phyloP scores from a whole-genome alignment of 2,113 vertebrate species.

The Neodontobutis hainanensis region DNA sequence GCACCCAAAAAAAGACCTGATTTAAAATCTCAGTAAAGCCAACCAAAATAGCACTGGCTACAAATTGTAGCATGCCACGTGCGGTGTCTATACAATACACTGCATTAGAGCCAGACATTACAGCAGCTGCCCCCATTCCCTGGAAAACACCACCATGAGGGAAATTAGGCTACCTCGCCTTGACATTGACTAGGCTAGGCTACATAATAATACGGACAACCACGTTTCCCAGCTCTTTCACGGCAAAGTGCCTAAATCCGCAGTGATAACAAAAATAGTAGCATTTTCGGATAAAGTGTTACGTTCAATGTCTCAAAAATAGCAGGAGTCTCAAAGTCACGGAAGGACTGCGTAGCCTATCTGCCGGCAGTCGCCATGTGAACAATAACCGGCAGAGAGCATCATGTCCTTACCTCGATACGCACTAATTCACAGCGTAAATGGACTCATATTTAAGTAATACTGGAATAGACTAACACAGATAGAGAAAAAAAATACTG shows the following conservation, averaged over 20 bases:
- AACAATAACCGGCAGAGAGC: slow-evolving; percentile 70
- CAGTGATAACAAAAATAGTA: background rate
- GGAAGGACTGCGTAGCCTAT: slow-evolving; percentile 30
- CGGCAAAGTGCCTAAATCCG: background rate
- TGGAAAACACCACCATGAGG: slow-evolving; percentile 61
- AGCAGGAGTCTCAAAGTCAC: slow-evolving; percentile 59
- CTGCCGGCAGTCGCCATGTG: slow-evolving; percentile 70
- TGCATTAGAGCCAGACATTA: slow-evolving; percentile 36
- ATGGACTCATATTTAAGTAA: background rate
- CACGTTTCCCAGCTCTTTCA: background rate
- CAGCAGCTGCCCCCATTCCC: slow-evolving; percentile 42
- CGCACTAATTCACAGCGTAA: background rate
- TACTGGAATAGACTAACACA: background rate
- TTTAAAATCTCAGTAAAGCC: background rate
- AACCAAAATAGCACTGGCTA: slow-evolving; percentile 10
- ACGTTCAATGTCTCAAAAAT: slow-evolving; percentile 26
- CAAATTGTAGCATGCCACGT: slow-evolving; percentile 41
- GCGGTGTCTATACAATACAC: slow-evolving; percentile 21
- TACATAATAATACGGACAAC: slow-evolving; percentile 11
- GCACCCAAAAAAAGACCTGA: background rate
- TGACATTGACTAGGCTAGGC: slow-evolving; percentile 70
- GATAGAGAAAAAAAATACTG: background rate
- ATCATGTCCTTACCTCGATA: slow-evolving; percentile 25
- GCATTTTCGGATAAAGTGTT: accelerated
- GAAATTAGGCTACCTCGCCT: slow-evolving; percentile 57